phyloP scores from a whole-genome alignment of 2,113 vertebrate species.

The Toxostoma redivivum region DNA sequence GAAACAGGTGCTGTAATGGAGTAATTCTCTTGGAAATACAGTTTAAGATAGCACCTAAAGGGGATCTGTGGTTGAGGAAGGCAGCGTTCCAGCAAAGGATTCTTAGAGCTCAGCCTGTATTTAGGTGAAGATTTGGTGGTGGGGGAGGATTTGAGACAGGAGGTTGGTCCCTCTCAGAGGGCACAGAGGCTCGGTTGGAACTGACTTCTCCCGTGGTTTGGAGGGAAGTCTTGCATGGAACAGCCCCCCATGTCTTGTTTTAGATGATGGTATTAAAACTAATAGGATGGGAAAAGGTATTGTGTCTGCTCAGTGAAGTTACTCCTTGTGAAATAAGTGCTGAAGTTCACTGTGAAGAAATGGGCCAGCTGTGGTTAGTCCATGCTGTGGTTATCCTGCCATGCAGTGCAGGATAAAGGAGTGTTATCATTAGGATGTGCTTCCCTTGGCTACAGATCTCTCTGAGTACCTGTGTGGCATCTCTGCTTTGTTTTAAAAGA shows the following conservation, averaged over 20 bases:
- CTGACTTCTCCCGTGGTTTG: background rate
- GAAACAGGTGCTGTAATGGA: background rate
- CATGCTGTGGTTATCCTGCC: too few relatives aligned
- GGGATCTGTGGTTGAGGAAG: background rate
- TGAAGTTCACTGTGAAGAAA: background rate
- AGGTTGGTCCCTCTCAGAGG: background rate
- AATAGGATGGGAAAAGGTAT: background rate
- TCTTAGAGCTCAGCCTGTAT: background rate
- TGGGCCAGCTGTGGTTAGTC: background rate
- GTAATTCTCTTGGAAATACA: background rate
- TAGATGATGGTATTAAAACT: background rate
- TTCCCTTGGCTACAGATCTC: background rate
- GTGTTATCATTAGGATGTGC: background rate
- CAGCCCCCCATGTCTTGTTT: background rate
- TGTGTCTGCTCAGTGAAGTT: background rate
- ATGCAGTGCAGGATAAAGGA: background rate
- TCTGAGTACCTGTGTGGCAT: background rate
- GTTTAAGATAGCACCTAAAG: background rate
- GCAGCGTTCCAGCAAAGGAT: background rate
- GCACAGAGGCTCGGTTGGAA: rapidly evolving
- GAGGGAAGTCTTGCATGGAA: background rate
- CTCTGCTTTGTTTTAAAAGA: background rate
- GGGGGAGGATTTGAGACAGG: background rate
- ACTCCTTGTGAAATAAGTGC: background rate
- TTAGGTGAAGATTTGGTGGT: background rate